These are phyloP conservation scores for Quiscalus mexicanus DNA, from an alignment of 2,113 vertebrate genomes.

Conservation along the genomic window DNA sequence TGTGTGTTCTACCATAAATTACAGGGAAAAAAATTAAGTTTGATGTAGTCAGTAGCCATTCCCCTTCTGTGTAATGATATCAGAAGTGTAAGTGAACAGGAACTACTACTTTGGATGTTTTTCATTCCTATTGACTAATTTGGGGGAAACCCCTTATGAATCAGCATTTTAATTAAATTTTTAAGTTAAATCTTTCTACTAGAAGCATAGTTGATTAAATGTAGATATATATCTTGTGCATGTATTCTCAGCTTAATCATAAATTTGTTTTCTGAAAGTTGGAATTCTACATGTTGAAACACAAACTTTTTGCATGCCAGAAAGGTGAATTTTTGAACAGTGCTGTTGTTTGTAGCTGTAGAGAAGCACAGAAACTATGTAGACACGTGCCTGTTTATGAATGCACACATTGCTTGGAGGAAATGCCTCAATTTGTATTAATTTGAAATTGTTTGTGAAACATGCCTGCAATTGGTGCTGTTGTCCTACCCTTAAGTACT, in stretches of 20 bases:
- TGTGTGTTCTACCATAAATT: background rate
- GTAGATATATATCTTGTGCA: conserved; percentile 17
- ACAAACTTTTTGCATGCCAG: background rate
- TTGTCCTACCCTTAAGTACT: background rate
- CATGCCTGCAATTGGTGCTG: background rate
- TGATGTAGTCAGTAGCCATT: background rate
- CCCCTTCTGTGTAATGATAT: background rate
- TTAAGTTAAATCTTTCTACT: background rate
- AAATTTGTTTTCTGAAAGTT: conserved; percentile 53
- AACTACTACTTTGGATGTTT: background rate
- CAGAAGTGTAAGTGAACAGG: background rate
- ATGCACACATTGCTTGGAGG: background rate
- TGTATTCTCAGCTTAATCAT: conserved; percentile 40
- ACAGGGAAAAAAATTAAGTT: background rate
- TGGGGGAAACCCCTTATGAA: conserved; percentile 8
- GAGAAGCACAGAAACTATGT: background rate
- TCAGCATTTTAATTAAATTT: conserved; percentile 47
- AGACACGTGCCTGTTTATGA: background rate
- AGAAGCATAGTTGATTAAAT: background rate
- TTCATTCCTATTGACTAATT: background rate
- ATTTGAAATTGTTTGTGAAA: background rate
- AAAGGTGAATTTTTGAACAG: conserved; percentile 15
- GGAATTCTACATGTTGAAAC: conserved; percentile 33
- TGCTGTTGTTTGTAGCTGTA: background rate
- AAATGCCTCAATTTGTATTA: background rate